Evolutionary conservation across 2,888 invertebrate genomes (phyloP).

Genomic region (Dasypogon diadema): DNA sequence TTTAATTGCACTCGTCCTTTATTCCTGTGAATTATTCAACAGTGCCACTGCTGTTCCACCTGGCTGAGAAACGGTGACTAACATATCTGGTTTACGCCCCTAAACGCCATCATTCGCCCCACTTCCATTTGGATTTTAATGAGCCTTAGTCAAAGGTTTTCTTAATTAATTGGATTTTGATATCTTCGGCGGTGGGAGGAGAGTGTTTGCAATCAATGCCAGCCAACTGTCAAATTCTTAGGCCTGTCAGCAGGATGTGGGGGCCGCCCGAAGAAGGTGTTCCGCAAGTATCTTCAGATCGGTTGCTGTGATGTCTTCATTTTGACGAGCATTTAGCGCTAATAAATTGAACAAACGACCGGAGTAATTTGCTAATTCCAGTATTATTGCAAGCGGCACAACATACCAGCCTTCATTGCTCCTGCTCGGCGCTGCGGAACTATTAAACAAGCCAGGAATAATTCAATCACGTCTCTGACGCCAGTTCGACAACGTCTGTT

Average conservation of each 20-base stretch:
- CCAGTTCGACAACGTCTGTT: too few species aligned
- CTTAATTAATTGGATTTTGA: conserved; percentile 19
- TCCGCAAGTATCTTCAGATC: background rate
- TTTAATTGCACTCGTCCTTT: conserved; percentile 51
- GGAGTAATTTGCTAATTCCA: background rate
- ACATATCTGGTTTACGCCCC: conserved; percentile 2
- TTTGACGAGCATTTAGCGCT: background rate
- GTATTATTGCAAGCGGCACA: background rate
- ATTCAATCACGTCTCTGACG: background rate
- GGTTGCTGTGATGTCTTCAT: background rate
- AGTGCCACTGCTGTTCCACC: conserved; percentile 14
- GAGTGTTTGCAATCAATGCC: background rate
- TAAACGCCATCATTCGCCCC: background rate
- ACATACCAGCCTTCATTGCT: background rate
- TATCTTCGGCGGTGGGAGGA: background rate
- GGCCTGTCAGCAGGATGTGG: background rate
- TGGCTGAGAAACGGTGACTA: conserved; percentile 33
- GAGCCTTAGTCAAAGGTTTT: conserved; percentile 3
- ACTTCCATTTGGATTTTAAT: conserved; percentile 1
- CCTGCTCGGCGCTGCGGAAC: background rate
- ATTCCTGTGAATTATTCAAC: conserved; percentile 45
- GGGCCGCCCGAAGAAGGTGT: background rate
- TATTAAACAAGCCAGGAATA: background rate
- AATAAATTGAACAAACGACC: background rate
- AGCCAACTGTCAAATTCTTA: background rate